Evolutionary conservation across 2,113 vertebrate genomes (phyloP).

Genomic region (Rhinogobius similis): DNA sequence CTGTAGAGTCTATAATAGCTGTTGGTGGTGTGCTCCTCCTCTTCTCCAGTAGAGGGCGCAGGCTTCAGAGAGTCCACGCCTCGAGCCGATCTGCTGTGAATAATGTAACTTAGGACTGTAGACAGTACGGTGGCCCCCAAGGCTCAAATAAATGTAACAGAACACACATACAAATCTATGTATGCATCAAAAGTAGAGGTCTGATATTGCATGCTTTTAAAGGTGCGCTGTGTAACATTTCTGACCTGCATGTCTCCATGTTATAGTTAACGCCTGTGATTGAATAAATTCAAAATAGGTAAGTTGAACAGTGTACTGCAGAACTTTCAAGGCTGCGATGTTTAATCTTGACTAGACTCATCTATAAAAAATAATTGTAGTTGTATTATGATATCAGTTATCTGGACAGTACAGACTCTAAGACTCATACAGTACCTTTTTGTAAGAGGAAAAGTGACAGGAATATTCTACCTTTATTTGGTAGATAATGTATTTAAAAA

Average conservation of each 20-base stretch:
- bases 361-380: too few species aligned
- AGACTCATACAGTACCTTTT: too few species aligned
- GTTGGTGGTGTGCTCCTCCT: constrained; percentile 74
- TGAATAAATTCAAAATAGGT: too few species aligned
- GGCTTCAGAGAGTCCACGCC: constrained; percentile 72
- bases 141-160: not conserved
- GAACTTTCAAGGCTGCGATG: not conserved
- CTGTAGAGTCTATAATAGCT: constrained; percentile 45
- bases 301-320: not conserved
- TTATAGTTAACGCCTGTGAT: too few species aligned
- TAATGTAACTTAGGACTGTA: constrained; percentile 70
- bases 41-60: constrained; percentile 79
- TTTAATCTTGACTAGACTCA: too few species aligned
- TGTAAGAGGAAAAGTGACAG: too few species aligned
- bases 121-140: constrained; percentile 23
- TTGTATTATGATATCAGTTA: too few species aligned
- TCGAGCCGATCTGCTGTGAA: constrained; percentile 68
- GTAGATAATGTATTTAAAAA: too few species aligned
- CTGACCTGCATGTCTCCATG: not conserved
- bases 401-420: too few species aligned
- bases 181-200: not conserved
- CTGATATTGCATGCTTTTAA: not conserved
- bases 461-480: too few species aligned
- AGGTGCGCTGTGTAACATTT: not conserved
- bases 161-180: not conserved